Conservation (phyloP, 2,888 invertebrate genomes). For the Hirtodrosophila cameraria region DNA sequence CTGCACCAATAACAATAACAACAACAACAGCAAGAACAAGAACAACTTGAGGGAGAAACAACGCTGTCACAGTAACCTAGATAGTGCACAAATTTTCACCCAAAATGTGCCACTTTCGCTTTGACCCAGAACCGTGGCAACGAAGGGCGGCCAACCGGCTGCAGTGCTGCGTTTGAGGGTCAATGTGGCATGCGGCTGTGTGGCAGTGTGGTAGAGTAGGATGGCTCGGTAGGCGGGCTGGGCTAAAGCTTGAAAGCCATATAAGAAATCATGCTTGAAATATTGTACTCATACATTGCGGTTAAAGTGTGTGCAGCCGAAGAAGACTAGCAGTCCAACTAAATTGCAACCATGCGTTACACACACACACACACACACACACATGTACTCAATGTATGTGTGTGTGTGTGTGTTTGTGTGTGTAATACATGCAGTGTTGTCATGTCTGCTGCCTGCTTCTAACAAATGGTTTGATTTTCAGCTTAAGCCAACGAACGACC, state of each 20-base stretch:
- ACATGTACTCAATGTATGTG: slow-evolving; percentile 12
- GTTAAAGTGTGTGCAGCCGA: slow-evolving; percentile 74
- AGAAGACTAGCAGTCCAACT: slow-evolving; percentile 50
- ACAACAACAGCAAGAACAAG: slow-evolving; percentile 41
- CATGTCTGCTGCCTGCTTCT: slow-evolving; percentile 62
- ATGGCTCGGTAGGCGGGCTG: neutral
- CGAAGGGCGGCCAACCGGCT: slow-evolving; percentile 57
- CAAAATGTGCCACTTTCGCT: slow-evolving; percentile 80
- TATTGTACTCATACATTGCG: slow-evolving; percentile 75
- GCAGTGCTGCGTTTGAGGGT: slow-evolving; percentile 64
- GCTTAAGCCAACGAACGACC: slow-evolving; percentile 58
- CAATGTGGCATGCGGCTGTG: slow-evolving; percentile 53
- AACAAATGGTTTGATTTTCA: slow-evolving; percentile 78
- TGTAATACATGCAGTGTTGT: slow-evolving; percentile 72
- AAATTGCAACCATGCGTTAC: slow-evolving; percentile 74
- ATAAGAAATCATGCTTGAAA: slow-evolving; percentile 80
- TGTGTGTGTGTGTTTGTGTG: slow-evolving; percentile 35
- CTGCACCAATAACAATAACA: slow-evolving; percentile 47
- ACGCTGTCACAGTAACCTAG: slow-evolving; percentile 77
- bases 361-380: slow-evolving; percentile 44
- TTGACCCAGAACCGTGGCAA: slow-evolving; percentile 74
- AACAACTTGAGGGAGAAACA: slow-evolving; percentile 59
- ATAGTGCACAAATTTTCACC: slow-evolving; percentile 75
- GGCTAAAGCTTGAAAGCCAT: slow-evolving; percentile 47
- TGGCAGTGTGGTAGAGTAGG: neutral